Percentiles rank a stretch among this genome's conserved stretches.
Evolutionary conservation across 1,140 invertebrate genomes (phyloP).

Genomic region (Dendroctonus ponderosae): DNA sequence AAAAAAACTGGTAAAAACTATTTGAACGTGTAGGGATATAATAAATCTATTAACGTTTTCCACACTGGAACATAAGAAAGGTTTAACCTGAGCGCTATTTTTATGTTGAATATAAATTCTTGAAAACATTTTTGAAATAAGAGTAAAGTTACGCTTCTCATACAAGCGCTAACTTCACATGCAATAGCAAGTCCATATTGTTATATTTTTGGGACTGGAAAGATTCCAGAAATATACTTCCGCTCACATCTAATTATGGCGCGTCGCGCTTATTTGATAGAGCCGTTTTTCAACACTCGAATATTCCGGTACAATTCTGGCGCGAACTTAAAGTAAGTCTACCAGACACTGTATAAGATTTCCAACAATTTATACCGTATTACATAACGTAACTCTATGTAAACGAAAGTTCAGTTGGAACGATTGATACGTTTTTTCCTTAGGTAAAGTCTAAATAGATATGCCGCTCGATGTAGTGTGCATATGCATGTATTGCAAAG

Average conservation of each 20-base stretch:
- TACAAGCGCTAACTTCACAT: slow-evolving; percentile 6
- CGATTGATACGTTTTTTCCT: too few species aligned
- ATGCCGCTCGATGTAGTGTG: too few species aligned
- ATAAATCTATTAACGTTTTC: slow-evolving; percentile 20
- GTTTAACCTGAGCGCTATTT: slow-evolving; percentile 26
- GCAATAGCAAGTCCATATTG: slow-evolving; percentile 16
- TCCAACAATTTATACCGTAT: too few species aligned
- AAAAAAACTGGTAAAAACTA: slow-evolving; percentile 10
- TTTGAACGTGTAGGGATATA: slow-evolving; percentile 32
- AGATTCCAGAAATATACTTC: not conserved
- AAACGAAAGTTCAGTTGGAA: too few species aligned
- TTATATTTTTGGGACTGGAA: slow-evolving; percentile 4
- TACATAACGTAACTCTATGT: too few species aligned
- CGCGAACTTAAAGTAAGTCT: too few species aligned
- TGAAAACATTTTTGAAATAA: slow-evolving; percentile 14
- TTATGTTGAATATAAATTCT: slow-evolving; percentile 23
- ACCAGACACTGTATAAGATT: too few species aligned
- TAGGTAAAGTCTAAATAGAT: too few species aligned
- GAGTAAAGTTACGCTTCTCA: slow-evolving; percentile 11
- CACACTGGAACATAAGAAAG: slow-evolving; percentile 24
- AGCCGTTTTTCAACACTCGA: too few species aligned
- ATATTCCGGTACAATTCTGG: not conserved
- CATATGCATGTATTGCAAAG: too few species aligned
- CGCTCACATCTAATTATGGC: too few species aligned
- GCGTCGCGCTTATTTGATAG: too few species aligned